phyloP scores from a whole-genome alignment of 2,888 invertebrate genomes.

The Dicycla oo region DNA sequence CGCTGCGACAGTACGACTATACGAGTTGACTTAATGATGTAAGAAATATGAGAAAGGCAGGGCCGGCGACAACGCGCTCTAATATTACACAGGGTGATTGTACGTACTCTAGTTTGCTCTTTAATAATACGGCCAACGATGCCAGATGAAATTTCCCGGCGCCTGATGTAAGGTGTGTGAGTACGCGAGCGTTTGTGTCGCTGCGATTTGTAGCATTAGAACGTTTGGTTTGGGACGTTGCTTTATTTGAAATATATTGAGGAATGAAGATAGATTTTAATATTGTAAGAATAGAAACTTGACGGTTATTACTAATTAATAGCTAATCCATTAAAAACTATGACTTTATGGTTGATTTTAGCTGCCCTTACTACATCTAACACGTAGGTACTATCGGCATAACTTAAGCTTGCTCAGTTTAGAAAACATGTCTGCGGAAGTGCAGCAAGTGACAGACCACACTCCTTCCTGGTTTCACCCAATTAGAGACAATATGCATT shows the following conservation, averaged over 20 bases:
- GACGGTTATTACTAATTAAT: not conserved
- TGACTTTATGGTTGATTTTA: not conserved
- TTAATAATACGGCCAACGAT: slow-evolving; percentile 64
- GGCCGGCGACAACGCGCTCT: slow-evolving; percentile 72
- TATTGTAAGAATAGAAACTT: not conserved
- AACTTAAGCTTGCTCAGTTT: too few species aligned
- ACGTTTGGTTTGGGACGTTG: not conserved
- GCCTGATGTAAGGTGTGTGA: slow-evolving; percentile 16
- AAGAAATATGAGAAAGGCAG: slow-evolving; percentile 82
- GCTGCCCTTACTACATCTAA: not conserved
- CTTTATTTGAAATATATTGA: not conserved
- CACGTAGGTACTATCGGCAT: not conserved
- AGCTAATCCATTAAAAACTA: not conserved
- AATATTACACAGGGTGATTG: slow-evolving; percentile 66
- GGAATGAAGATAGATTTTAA: not conserved
- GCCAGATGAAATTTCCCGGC: slow-evolving; percentile 63
- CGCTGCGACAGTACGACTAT: slow-evolving; percentile 31
- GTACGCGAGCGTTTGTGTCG: slow-evolving; percentile 4
- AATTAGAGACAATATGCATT: too few species aligned
- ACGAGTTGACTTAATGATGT: slow-evolving; percentile 81
- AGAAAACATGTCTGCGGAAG: too few species aligned
- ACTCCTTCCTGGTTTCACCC: too few species aligned
- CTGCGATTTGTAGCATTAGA: not conserved
- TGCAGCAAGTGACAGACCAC: too few species aligned
- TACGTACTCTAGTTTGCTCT: slow-evolving; percentile 59